Conservation (phyloP, 2,888 invertebrate species). For the Zaprionus obscuricornis region DNA sequence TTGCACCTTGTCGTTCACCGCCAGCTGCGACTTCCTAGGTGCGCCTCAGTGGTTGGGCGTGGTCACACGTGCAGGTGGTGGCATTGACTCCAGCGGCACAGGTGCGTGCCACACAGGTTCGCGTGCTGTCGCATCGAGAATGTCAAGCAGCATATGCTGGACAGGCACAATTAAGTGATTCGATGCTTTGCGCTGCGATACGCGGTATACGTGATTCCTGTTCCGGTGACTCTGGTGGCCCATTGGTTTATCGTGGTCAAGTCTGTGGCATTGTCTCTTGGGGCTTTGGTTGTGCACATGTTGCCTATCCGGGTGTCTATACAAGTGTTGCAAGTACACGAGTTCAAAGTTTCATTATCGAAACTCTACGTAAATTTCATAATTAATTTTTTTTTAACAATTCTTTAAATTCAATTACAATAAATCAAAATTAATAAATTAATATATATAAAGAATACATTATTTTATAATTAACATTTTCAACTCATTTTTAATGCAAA, state of each 20-base stretch:
- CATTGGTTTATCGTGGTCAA: slow-evolving; percentile 71
- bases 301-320: slow-evolving; percentile 75
- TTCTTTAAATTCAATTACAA: no score
- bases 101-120: slow-evolving; percentile 69
- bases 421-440: not conserved
- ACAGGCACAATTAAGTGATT: slow-evolving; percentile 61
- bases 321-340: slow-evolving; percentile 67
- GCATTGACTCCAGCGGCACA: slow-evolving; percentile 61
- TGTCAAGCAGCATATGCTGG: slow-evolving; percentile 60
- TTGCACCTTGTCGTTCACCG: slow-evolving; percentile 50
- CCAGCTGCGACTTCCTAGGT: slow-evolving; percentile 61
- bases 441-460: not conserved
- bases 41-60: slow-evolving; percentile 78
- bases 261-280: slow-evolving; percentile 88
- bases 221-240: slow-evolving; percentile 82
- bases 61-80: slow-evolving; percentile 54
- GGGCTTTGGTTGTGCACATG: slow-evolving; percentile 78
- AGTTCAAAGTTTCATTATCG: slow-evolving; percentile 58
- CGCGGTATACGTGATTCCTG: slow-evolving; percentile 78
- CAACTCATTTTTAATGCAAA: not conserved
- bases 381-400: not conserved
- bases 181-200: slow-evolving; percentile 80
- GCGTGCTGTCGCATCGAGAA: slow-evolving; percentile 52
- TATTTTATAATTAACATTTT: not conserved
- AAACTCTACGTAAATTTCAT: slow-evolving; percentile 36